Conservation (phyloP, 2,113 vertebrate genomes). For the Myxocyprinus asiaticus region DNA sequence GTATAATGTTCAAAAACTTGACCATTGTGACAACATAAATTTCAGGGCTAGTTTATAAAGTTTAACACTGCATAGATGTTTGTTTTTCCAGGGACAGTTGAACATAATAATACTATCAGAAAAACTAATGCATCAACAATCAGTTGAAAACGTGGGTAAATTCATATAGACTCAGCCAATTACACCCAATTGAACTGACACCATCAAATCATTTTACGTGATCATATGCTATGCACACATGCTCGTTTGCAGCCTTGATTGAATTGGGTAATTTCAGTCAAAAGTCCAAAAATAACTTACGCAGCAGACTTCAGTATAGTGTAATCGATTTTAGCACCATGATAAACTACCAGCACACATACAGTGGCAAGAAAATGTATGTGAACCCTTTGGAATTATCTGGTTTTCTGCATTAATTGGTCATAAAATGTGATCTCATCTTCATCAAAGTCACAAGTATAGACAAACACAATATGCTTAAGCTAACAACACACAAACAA, state of each 20-base stretch:
- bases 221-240: neutral
- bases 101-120: neutral
- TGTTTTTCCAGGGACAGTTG: no score
- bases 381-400: no score
- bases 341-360: neutral
- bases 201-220: conserved; percentile 9
- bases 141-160: neutral
- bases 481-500: no score
- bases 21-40: neutral
- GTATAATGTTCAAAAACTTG: no score
- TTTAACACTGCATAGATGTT: neutral
- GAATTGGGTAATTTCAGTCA: neutral
- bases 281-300: conserved; percentile 43
- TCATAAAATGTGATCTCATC: no score
- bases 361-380: no score
- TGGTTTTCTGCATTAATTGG: no score
- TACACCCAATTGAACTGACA: conserved; percentile 2
- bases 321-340: conserved; percentile 7
- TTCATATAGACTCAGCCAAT: neutral
- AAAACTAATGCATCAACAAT: no score
- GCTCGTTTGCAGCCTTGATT: neutral
- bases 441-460: no score
- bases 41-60: neutral
- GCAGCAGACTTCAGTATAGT: conserved; percentile 15
- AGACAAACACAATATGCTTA: no score